Conservation (phyloP, 2,113 vertebrate genomes). For the Dipodomys stephensi region DNA sequence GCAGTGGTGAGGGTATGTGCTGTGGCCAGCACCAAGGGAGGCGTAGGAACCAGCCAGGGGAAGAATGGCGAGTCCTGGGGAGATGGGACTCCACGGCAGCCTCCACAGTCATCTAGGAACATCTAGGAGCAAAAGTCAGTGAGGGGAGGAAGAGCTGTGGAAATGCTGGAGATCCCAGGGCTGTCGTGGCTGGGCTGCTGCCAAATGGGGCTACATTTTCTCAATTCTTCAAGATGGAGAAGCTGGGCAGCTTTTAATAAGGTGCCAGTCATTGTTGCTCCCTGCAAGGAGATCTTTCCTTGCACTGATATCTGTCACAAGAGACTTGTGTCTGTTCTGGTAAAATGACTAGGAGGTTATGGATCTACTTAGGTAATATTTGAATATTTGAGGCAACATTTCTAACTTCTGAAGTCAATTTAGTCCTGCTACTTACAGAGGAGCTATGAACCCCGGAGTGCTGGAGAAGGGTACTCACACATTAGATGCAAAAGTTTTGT, state of each 20-base stretch:
- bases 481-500: too few relatives aligned
- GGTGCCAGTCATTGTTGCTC: neutral
- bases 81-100: neutral
- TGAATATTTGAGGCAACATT: neutral
- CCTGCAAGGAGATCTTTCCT: neutral
- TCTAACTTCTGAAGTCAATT: neutral
- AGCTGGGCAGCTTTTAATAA: fast-evolving
- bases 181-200: fast-evolving
- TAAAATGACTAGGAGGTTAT: neutral
- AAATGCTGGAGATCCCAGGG: fast-evolving
- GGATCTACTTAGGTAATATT: neutral
- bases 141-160: neutral
- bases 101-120: neutral
- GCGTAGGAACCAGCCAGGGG: too few relatives aligned
- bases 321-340: fast-evolving
- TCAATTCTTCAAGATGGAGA: neutral
- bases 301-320: neutral
- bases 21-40: too few relatives aligned
- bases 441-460: fast-evolving
- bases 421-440: fast-evolving
- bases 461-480: neutral
- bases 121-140: neutral
- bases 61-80: too few relatives aligned
- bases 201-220: fast-evolving
- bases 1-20: neutral